These are phyloP conservation scores for Psylliodes chrysocephalus DNA, from an alignment of 2,888 invertebrate genomes.

Conservation along the genomic window DNA sequence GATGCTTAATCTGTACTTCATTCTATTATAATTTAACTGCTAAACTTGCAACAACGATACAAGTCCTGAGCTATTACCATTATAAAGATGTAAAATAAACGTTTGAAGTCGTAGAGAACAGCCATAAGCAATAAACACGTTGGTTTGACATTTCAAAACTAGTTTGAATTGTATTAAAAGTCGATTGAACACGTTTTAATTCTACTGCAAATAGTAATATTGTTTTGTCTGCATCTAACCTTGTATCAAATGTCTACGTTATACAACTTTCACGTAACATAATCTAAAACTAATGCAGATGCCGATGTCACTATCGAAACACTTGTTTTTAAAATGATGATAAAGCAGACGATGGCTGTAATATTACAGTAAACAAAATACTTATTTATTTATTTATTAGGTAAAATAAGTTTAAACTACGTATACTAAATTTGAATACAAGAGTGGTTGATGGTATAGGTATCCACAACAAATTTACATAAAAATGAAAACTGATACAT, in stretches of 20 bases:
- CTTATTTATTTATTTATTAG: too few species aligned
- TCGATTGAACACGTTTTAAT: conserved; percentile 1
- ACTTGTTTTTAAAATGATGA: background rate
- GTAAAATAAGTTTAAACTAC: too few species aligned
- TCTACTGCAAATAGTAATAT: conserved; percentile 5
- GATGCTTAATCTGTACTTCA: too few species aligned
- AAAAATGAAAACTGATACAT: too few species aligned
- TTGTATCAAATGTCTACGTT: conserved; percentile 14
- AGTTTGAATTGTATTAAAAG: background rate
- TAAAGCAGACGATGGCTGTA: background rate
- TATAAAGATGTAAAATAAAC: background rate
- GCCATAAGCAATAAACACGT: background rate
- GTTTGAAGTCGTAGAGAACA: background rate
- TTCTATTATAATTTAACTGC: too few species aligned
- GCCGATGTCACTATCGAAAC: too few species aligned
- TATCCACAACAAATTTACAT: too few species aligned
- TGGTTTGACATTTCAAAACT: conserved; percentile 7
- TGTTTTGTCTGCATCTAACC: conserved; percentile 9
- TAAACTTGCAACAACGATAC: background rate
- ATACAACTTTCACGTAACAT: conserved; percentile 1
- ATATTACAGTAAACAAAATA: too few species aligned
- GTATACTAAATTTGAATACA: too few species aligned
- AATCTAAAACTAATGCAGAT: background rate
- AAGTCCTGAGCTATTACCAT: background rate
- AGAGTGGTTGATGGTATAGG: too few species aligned